Evolutionary conservation across 2,797 vertebrate species (phyloP).

Genomic region (Bucorvus abyssinicus): DNA sequence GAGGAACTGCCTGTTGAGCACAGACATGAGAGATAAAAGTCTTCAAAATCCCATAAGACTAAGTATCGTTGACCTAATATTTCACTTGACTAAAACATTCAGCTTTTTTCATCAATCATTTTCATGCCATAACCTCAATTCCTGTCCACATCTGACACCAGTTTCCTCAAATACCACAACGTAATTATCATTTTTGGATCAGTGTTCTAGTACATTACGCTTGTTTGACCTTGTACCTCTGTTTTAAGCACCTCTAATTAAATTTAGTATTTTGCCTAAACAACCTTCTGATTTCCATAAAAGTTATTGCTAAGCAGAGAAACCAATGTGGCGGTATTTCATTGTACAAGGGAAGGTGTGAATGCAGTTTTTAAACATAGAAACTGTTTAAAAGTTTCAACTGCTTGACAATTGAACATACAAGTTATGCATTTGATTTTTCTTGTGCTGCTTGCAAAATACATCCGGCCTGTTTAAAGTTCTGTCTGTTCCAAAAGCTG

Average conservation of each 20-base stretch:
- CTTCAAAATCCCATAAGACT: not conserved
- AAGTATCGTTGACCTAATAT: not conserved
- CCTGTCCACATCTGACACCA: not conserved
- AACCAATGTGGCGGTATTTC: not conserved
- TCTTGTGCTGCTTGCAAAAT: slow-evolving; percentile 40
- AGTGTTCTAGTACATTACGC: not conserved
- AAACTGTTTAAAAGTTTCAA: not conserved
- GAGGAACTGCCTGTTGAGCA: not conserved
- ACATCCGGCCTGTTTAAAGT: not conserved
- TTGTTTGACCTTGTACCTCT: slow-evolving; percentile 21
- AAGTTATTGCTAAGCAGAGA: not conserved
- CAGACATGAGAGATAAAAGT: rapidly evolving
- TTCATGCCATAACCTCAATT: not conserved
- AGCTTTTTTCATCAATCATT: not conserved
- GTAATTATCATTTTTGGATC: not conserved
- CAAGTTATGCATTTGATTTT: not conserved
- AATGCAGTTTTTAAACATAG: not conserved
- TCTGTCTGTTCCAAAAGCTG: not conserved
- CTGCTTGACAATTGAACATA: not conserved
- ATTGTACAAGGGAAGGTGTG: not conserved
- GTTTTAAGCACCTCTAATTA: slow-evolving; percentile 36
- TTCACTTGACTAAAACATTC: not conserved
- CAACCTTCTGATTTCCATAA: not conserved
- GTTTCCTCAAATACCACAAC: not conserved
- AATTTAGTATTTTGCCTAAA: slow-evolving; percentile 20